These are phyloP conservation scores for Coryphaenoides rupestris DNA, from an alignment of 2,113 vertebrate genomes.

Conservation along the genomic window DNA sequence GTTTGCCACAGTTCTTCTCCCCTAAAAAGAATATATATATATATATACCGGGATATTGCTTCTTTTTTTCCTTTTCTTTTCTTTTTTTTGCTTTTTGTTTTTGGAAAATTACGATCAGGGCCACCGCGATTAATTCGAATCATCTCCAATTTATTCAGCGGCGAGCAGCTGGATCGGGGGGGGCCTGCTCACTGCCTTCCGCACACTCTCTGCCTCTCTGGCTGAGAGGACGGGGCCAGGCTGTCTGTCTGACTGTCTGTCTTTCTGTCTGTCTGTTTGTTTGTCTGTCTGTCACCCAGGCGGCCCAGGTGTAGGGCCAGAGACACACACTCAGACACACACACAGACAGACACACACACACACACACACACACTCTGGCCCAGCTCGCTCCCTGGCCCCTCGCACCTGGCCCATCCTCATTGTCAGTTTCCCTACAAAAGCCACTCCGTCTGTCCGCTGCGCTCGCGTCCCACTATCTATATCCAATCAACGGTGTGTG, in stretches of 20 bases:
- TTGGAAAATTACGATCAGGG: constrained; percentile 66
- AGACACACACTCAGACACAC: constrained; percentile 51
- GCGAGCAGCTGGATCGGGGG: constrained; percentile 77
- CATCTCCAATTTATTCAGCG: constrained; percentile 74
- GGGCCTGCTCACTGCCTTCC: constrained; percentile 61
- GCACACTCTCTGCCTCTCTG: constrained; percentile 51
- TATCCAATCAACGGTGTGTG: constrained; percentile 59
- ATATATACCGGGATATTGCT: constrained; percentile 54
- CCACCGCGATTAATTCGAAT: constrained; percentile 75
- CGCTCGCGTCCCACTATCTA: constrained; percentile 36
- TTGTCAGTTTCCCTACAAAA: constrained; percentile 60
- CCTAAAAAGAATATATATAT: no score
- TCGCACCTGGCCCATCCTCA: constrained; percentile 69
- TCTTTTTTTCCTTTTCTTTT: no score
- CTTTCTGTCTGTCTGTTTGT: constrained; percentile 65
- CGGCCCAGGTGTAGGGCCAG: constrained; percentile 67
- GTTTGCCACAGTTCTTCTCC: constrained; percentile 35
- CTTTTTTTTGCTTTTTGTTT: no score
- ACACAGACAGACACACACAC: constrained; percentile 53
- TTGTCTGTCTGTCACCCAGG: constrained; percentile 61
- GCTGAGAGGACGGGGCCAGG: constrained; percentile 51
- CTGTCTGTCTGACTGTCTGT: constrained; percentile 61
- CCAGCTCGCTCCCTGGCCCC: constrained; percentile 66
- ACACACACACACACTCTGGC: constrained; percentile 61
- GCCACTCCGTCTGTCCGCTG: constrained; percentile 39